These are phyloP conservation scores for Tachystola acroxantha DNA, from an alignment of 2,888 invertebrate genomes.

Conservation along the genomic window DNA sequence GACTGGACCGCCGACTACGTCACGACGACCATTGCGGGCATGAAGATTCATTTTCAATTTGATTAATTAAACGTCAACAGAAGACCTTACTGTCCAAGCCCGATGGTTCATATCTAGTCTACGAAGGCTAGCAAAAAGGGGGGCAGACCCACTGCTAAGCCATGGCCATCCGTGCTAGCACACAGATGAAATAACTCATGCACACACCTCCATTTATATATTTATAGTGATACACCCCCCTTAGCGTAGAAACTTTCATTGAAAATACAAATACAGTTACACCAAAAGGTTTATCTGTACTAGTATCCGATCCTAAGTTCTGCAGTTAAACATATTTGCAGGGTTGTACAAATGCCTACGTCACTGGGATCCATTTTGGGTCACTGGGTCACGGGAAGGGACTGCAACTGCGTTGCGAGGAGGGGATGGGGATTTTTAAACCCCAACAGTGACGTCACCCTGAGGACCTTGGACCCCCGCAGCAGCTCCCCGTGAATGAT, in stretches of 20 bases:
- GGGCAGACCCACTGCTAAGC: slow-evolving; percentile 16
- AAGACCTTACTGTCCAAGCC: slow-evolving; percentile 16
- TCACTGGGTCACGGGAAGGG: slow-evolving; percentile 71
- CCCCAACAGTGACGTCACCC: slow-evolving; percentile 61
- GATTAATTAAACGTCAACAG: slow-evolving; percentile 18
- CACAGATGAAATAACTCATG: slow-evolving; percentile 23
- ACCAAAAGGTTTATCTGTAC: slow-evolving; percentile 36
- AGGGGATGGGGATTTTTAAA: slow-evolving; percentile 55
- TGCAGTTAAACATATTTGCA: slow-evolving; percentile 29
- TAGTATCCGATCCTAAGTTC: slow-evolving; percentile 7
- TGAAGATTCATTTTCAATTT: slow-evolving; percentile 22
- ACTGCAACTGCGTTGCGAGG: slow-evolving; percentile 52
- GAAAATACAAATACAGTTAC: slow-evolving; percentile 44
- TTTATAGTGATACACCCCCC: slow-evolving; percentile 26
- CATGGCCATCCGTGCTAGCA: slow-evolving; percentile 25
- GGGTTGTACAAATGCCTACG: slow-evolving; percentile 60
- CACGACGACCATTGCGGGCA: slow-evolving; percentile 5
- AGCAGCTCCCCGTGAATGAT: slow-evolving; percentile 51
- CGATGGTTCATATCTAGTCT: slow-evolving; percentile 20
- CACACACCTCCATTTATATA: slow-evolving; percentile 25
- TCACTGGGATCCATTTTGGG: slow-evolving; percentile 42
- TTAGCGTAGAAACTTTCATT: slow-evolving; percentile 58
- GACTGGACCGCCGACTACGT: slow-evolving; percentile 3
- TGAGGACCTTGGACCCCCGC: slow-evolving; percentile 44
- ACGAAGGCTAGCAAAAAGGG: slow-evolving; percentile 29